A percentile compares a stretch with the other conserved stretches of the same genome.
Conservation (phyloP, 2,888 invertebrate genomes). For the Hyles lineata region DNA sequence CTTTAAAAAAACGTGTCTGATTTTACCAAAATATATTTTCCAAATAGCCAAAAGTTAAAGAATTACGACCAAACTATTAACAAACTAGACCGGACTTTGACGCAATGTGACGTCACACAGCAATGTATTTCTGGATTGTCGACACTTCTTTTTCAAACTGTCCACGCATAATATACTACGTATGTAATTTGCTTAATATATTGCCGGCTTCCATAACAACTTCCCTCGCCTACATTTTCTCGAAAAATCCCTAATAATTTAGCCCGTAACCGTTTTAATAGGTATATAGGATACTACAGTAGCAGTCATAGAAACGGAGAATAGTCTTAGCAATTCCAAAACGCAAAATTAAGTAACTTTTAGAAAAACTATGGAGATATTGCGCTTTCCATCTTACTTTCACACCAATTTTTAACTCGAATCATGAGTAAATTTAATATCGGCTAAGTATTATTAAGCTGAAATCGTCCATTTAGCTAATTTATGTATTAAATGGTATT, state of each 20-base stretch:
- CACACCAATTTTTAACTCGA: too few species aligned
- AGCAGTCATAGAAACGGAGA: too few species aligned
- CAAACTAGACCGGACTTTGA: neutral
- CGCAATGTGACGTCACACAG: neutral
- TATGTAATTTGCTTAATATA: slow-evolving; percentile 7
- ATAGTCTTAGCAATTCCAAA: too few species aligned
- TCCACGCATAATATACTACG: slow-evolving; percentile 1
- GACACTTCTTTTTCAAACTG: neutral
- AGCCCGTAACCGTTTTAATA: neutral
- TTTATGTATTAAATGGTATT: too few species aligned
- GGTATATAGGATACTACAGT: too few species aligned
- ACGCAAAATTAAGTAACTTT: too few species aligned
- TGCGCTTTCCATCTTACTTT: too few species aligned
- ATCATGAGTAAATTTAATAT: too few species aligned
- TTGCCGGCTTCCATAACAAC: neutral
- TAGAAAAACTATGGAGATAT: too few species aligned
- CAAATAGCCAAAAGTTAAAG: neutral
- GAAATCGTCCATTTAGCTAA: too few species aligned
- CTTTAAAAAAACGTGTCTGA: too few species aligned
- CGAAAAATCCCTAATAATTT: neutral
- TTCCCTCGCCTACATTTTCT: neutral
- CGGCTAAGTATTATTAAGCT: too few species aligned
- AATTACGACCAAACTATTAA: neutral
- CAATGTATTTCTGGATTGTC: slow-evolving; percentile 16
- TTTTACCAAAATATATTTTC: neutral